These are phyloP conservation scores for Vollenhovia emeryi DNA, from an alignment of 1,140 invertebrate genomes.

Conservation along the genomic window DNA sequence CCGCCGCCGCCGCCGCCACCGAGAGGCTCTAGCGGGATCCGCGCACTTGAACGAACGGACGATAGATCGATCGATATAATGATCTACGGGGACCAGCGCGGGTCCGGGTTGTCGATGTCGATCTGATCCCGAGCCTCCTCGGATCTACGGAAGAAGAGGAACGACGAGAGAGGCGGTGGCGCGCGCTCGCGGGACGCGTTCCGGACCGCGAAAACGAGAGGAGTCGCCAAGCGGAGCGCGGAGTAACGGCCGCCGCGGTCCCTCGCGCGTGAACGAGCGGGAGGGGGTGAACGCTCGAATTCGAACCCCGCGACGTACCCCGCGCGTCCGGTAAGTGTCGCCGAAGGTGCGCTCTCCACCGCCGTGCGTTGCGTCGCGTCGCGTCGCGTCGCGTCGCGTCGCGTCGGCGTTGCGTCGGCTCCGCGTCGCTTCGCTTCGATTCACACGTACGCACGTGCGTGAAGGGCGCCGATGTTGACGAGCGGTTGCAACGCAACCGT, in stretches of 20 bases:
- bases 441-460: neutral
- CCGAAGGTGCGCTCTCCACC: neutral
- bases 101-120: neutral
- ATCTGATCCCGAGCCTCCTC: neutral
- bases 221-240: conserved; percentile 7
- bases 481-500: neutral
- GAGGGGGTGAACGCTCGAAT: conserved; percentile 66
- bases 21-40: conserved; percentile 5
- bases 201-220: conserved; percentile 14
- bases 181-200: neutral
- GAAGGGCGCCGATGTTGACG: conserved; percentile 20
- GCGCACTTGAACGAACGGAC: neutral
- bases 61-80: conserved; percentile 37
- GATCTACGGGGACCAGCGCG: neutral
- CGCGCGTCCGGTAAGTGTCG: neutral
- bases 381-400: conserved; percentile 3
- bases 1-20: no score
- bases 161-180: no score
- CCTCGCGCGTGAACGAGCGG: conserved; percentile 62
- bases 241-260: conserved; percentile 51
- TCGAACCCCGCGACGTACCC: conserved; percentile 35
- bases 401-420: neutral
- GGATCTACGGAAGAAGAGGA: neutral
- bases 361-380: neutral
- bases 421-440: conserved; percentile 21